Conservation (phyloP, 2,113 vertebrate species). For the Pyxicephalus adspersus region DNA sequence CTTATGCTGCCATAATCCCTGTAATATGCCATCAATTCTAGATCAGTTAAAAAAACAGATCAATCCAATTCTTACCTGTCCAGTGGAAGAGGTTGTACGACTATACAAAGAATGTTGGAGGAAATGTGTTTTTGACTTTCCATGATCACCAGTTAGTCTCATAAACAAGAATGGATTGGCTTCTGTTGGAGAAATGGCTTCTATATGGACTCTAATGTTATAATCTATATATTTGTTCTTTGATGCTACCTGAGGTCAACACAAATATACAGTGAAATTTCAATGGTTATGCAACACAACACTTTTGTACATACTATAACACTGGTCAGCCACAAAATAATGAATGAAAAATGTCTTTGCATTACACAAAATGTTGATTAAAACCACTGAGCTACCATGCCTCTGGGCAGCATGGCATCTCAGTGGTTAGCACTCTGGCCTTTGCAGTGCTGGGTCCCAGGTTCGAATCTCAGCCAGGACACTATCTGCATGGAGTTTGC, state of each 20-base stretch:
- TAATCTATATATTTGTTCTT: slow-evolving; percentile 26
- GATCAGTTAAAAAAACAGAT: background rate
- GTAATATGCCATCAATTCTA: too few relatives aligned
- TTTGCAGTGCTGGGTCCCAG: too few relatives aligned
- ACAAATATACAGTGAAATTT: background rate
- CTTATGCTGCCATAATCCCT: too few relatives aligned
- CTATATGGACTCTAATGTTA: slow-evolving; percentile 27
- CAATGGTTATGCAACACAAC: background rate
- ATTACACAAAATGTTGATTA: too few relatives aligned
- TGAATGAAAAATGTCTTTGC: too few relatives aligned
- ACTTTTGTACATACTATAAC: too few relatives aligned
- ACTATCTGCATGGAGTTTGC: too few relatives aligned
- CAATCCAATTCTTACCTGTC: slow-evolving; percentile 9
- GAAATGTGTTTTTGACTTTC: background rate
- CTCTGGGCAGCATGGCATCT: too few relatives aligned
- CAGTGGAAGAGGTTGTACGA: background rate
- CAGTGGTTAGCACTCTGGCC: too few relatives aligned
- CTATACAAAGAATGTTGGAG: background rate
- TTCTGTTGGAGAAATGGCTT: background rate
- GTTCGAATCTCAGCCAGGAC: too few relatives aligned
- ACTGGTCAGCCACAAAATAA: too few relatives aligned
- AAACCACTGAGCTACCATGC: too few relatives aligned
- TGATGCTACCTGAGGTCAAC: background rate
- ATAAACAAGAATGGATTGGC: slow-evolving; percentile 1
- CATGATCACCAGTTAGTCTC: slow-evolving; percentile 19